Evolutionary conservation across 2,888 invertebrate species (phyloP), one percentile per base, ranked within the genome.

Genomic region (Drosophila neonasuta): DNA sequence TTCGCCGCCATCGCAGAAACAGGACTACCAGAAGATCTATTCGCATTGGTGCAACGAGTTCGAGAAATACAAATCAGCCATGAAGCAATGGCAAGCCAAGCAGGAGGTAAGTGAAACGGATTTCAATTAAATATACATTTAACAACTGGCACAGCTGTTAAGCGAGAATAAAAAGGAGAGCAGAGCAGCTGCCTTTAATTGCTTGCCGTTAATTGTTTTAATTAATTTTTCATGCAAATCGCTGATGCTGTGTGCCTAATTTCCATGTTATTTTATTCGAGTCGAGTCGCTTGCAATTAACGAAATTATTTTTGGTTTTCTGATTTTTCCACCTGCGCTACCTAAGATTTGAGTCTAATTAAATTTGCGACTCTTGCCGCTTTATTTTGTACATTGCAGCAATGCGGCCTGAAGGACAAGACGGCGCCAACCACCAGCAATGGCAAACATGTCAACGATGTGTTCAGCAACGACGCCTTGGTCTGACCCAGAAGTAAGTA

Each of bases 31-130:
- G 92, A 96, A 97, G 92, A 97, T 97, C 79, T 98, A 98, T 91
- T 96, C 98, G 24, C 97, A 98, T 91, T 99, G 99, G 99, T 99
- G 99, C 92, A 97, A 98, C 91, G 98, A 98, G 92, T 98, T 98
- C 91, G 97, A 98, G 91, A 97, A 97, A 91, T 99, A 99, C 91
- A 98, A 98, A 92, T 95, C 95, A 71, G 97, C 97, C 54, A 97
- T 97, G 97, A 97, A 97, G 90, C 95, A 95, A 74, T 98, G 97
- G 97, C 97, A 97, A 91, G 93, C 95, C 88, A 97, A 96, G 90
- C 97, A 97, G 93, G 96, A 96, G 92, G 97, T 97, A 59, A 44
- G 63, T 32, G 30, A 17, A 54, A 39, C 10, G 0, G 11, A 42
- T 42, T 44, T 34, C 50, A 70, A 77, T 74, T 69, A 74, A 74